phyloP scores from a whole-genome alignment of 2,797 vertebrate genomes.

The Cuculus canorus region DNA sequence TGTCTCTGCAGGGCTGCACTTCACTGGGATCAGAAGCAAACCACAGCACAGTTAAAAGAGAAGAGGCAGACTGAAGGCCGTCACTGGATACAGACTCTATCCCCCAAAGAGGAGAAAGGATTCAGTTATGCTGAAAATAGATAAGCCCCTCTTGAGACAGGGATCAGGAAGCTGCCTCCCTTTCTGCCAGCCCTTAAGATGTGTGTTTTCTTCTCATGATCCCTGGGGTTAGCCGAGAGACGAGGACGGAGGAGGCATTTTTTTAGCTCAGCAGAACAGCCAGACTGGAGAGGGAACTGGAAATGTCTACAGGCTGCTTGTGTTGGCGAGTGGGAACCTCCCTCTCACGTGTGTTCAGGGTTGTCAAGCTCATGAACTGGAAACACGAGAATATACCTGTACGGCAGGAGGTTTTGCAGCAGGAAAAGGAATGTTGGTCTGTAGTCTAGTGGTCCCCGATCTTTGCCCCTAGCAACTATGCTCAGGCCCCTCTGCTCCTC shows the following conservation, averaged over 20 bases:
- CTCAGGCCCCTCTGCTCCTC: background rate
- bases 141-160: background rate
- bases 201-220: background rate
- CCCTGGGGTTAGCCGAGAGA: background rate
- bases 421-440: background rate
- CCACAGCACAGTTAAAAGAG: background rate
- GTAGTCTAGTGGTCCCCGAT: background rate
- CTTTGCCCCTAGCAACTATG: background rate
- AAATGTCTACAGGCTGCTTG: background rate
- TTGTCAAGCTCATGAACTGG: background rate
- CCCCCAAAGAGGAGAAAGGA: background rate
- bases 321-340: background rate
- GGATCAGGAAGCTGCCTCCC: slow-evolving; percentile 10
- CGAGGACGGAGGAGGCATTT: background rate
- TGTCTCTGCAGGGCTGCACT: background rate
- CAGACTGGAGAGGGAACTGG: background rate
- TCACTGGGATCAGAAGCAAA: background rate
- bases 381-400: background rate
- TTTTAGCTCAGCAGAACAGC: background rate
- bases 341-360: background rate
- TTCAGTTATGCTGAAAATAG: slow-evolving; percentile 24
- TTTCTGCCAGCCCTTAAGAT: background rate
- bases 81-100: slow-evolving; percentile 6
- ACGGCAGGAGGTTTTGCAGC: background rate
- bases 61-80: background rate